Evolutionary conservation across 2,797 vertebrate species (phyloP).

Genomic region (Gymnopithys bicolor): DNA sequence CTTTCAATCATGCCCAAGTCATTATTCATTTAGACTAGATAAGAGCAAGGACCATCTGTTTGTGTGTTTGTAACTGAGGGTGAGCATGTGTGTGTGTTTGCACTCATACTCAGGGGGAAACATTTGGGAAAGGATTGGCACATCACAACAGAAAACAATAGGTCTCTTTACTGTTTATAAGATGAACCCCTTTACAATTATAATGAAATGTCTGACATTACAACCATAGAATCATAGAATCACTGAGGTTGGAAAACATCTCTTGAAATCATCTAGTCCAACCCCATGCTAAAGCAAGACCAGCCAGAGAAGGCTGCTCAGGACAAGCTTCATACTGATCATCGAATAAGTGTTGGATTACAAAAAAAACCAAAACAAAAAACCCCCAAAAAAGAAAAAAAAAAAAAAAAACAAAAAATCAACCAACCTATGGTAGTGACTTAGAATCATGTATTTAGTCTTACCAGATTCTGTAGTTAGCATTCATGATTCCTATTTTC

Average conservation of each 20-base stretch:
- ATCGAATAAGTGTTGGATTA: background rate
- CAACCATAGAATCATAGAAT: background rate
- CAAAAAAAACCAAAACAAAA: background rate
- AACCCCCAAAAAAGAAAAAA: too few species aligned
- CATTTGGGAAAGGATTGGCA: background rate
- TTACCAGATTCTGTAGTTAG: background rate
- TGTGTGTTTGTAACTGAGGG: background rate
- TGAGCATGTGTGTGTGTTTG: background rate
- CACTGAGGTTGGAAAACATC: background rate
- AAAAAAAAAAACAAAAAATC: too few species aligned
- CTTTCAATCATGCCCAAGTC: background rate
- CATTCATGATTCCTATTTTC: background rate
- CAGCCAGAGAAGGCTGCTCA: background rate
- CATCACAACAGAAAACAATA: background rate
- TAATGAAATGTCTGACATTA: background rate
- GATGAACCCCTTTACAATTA: background rate
- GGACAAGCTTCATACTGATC: background rate
- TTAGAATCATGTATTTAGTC: background rate
- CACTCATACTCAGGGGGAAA: background rate
- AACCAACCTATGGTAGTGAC: background rate
- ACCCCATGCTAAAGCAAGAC: background rate
- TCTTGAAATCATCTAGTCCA: background rate
- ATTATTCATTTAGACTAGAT: background rate
- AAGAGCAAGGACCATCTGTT: background rate
- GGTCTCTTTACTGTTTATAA: background rate